phyloP scores from a whole-genome alignment of 2,113 vertebrate genomes.

The Ascaphus truei region DNA sequence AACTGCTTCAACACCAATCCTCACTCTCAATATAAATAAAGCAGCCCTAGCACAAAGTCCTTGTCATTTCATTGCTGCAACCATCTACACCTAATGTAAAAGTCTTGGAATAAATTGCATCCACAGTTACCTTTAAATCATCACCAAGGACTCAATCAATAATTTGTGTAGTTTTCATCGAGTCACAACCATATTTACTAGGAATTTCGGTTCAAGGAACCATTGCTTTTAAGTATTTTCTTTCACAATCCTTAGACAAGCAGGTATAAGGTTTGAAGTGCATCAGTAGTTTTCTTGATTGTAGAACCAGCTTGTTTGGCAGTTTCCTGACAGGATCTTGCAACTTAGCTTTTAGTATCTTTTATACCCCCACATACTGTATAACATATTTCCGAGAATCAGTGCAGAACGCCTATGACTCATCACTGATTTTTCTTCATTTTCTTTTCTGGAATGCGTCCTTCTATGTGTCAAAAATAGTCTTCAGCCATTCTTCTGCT shows the following conservation, averaged over 20 bases:
- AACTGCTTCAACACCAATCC: background rate
- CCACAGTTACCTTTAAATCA: constrained; percentile 7
- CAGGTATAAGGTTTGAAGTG: background rate
- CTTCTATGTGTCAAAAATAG: no score
- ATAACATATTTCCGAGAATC: no score
- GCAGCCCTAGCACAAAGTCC: background rate
- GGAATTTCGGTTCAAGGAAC: background rate
- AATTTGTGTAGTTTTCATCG: background rate
- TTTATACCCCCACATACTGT: background rate
- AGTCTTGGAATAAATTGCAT: constrained; percentile 2
- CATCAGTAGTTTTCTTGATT: background rate
- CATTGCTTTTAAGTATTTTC: background rate
- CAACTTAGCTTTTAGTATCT: background rate
- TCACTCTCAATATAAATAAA: background rate
- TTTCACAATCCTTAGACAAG: background rate
- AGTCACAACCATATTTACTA: background rate
- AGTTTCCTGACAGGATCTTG: background rate
- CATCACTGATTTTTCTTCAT: no score
- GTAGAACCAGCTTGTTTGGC: no score
- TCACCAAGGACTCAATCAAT: constrained; percentile 1
- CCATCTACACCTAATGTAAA: constrained; percentile 8
- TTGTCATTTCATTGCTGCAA: constrained; percentile 9
- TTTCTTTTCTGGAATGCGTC: no score
- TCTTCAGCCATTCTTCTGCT: no score
- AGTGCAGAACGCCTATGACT: no score